Percentiles rank a stretch among this genome's conserved stretches.
These are phyloP conservation scores for Psittacula echo DNA, from an alignment of 2,797 vertebrate genomes.

Conservation along the genomic window DNA sequence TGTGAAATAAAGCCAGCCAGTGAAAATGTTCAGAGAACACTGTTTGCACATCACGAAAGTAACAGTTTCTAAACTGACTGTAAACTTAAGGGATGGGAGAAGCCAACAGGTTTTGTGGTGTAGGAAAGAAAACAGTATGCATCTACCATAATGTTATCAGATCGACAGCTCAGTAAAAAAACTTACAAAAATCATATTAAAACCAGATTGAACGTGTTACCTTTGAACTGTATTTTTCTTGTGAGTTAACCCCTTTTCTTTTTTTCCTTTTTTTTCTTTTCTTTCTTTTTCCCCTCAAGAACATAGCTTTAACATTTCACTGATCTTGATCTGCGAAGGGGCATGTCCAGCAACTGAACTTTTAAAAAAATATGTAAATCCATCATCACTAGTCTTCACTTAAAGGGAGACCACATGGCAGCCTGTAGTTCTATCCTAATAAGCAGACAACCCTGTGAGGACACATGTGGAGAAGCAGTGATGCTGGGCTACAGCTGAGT, in stretches of 20 bases:
- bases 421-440: background rate
- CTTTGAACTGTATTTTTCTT: background rate
- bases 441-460: background rate
- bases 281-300: accelerated
- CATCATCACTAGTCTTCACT: background rate
- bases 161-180: background rate
- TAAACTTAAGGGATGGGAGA: background rate
- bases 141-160: background rate
- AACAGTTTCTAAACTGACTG: background rate
- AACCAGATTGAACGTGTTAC: background rate
- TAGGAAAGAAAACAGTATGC: background rate
- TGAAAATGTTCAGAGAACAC: background rate
- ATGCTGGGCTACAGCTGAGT: background rate
- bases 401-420: background rate
- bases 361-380: background rate
- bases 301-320: background rate
- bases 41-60: background rate
- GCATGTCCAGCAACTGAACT: background rate
- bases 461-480: background rate
- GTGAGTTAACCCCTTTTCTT: background rate
- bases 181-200: background rate
- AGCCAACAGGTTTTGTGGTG: background rate
- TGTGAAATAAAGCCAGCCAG: background rate
- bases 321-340: background rate
- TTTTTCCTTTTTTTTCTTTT: background rate